Base-by-base conservation (phyloP, 2,113 vertebrate genomes). In the Embiotoca jacksoni region DNA sequence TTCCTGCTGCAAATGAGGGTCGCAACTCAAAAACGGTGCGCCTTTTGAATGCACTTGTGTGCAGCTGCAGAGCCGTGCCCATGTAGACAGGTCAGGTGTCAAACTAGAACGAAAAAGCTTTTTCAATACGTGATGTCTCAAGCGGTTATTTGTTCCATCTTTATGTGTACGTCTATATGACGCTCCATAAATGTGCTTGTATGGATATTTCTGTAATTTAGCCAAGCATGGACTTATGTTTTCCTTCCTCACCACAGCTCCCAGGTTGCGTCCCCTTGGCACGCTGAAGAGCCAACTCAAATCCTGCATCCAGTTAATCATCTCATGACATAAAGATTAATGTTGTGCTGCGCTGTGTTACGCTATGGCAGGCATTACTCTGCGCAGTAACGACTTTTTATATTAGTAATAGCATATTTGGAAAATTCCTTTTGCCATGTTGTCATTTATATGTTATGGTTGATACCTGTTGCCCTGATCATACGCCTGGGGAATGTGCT, bases 181-280 rank as follows among this genome's bases (percentile, higher is more conserved):
- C 9, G 16, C 32, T 62, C 8, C 56, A 50, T 78, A 41, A 74
- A 71, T 49, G 36, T 41, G 32, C 58, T 23, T 76, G 72, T 64
- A 55, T 60, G 14, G 83, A 67, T 73, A 53, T 86, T 84, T 76
- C 69, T 86, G 63, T 83, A 69, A 84, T 80, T 62, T 68, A 23
- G 56, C 75, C 70, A 72, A 77, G 44, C 79, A 53, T 49, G 58
- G 63, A 47, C 50, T 5, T 41, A 57, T 90, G 84, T 91, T 94
- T 93, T 88, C 67, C 80, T 87, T 88, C 85, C 79, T 86, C 58
- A 52, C 88, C 82, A 44, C 86, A 89, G 72, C 77, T 86, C 80
- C 77, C 76, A 54, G 55, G 80, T 84, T 75, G 69, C 79, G 69
- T 88, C 81, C 23, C 72, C 69, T 68, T 35, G 31, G 78, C 72